Conservation (phyloP, 2,113 vertebrate species). For the Pampusana beccarii region DNA sequence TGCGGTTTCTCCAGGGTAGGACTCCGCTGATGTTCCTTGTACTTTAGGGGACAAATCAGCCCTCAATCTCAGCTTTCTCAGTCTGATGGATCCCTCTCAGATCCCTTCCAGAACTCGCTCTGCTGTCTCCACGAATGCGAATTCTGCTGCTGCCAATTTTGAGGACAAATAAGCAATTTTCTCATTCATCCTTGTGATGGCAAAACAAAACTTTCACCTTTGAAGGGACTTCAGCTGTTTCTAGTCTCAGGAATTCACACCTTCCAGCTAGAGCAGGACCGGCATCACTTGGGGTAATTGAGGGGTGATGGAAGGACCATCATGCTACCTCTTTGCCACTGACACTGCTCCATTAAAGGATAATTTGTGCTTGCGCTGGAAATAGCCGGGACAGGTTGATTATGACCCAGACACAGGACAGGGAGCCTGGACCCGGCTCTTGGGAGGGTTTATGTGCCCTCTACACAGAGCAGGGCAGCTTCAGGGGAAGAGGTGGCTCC, state of each 20-base stretch:
- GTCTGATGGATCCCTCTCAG: too few species aligned
- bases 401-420: not conserved
- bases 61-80: not conserved
- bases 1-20: not conserved
- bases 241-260: too few species aligned
- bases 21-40: not conserved
- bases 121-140: not conserved
- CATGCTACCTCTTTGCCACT: not conserved
- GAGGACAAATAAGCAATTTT: not conserved
- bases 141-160: not conserved
- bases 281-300: not conserved
- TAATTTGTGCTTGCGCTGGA: not conserved
- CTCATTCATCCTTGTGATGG: not conserved
- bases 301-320: not conserved
- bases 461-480: not conserved
- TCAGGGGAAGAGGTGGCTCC: not conserved
- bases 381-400: not conserved
- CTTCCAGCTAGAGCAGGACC: too few species aligned
- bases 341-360: fast-evolving
- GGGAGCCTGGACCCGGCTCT: not conserved
- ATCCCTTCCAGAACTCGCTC: too few species aligned
- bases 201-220: not conserved
- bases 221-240: not conserved
- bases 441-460: not conserved
- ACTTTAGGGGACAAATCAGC: not conserved